A percentile compares a stretch with the other conserved stretches of the same genome.
Conservation (phyloP, 2,797 vertebrate genomes). For the Etheostoma nigrum region DNA sequence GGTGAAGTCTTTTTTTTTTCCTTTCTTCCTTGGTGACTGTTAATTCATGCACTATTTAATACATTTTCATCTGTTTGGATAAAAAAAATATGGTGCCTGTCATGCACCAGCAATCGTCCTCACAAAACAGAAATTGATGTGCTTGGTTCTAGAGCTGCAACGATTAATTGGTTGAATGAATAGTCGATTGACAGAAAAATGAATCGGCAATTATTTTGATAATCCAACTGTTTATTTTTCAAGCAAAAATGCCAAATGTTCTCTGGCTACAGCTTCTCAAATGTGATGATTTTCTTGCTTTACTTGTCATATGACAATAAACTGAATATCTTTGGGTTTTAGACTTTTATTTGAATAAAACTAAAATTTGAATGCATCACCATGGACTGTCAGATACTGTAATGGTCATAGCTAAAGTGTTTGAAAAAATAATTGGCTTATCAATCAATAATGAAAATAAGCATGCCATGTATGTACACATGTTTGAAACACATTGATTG, state of each 20-base stretch:
- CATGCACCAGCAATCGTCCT: background rate
- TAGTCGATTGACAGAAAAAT: background rate
- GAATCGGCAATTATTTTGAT: too few relatives aligned
- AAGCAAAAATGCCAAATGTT: background rate
- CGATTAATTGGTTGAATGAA: background rate
- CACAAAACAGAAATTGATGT: background rate
- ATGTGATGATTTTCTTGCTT: background rate
- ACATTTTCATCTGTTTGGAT: background rate
- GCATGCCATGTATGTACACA: too few relatives aligned
- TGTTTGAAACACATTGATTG: background rate
- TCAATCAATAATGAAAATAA: background rate
- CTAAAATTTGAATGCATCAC: background rate
- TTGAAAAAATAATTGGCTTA: background rate
- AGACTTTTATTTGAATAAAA: background rate
- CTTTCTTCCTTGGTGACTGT: background rate
- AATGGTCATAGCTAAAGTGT: background rate
- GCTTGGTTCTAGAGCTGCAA: background rate
- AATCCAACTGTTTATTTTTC: background rate
- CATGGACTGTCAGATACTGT: background rate
- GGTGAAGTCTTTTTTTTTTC: constrained; percentile 73
- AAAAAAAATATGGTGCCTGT: background rate
- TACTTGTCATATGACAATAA: background rate
- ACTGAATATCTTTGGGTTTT: background rate
- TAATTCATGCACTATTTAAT: background rate
- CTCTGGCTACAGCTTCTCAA: background rate